Conservation (phyloP, 1,140 invertebrate genomes). For the Papilio dardanus region DNA sequence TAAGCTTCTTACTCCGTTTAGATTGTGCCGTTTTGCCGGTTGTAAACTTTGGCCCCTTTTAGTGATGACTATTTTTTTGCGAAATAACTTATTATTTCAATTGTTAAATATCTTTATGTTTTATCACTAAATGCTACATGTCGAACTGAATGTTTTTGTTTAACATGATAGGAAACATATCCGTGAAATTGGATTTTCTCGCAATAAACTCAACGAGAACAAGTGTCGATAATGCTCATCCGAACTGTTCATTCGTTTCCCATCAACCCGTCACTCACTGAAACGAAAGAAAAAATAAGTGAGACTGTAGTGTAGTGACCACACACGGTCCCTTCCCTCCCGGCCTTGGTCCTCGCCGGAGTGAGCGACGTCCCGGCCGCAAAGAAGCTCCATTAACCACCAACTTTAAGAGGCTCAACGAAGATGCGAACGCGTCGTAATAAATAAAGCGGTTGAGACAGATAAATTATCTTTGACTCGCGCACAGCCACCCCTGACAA, state of each 20-base stretch:
- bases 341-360: conserved; percentile 45
- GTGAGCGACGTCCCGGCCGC: conserved; percentile 70
- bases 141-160: background rate
- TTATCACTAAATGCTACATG: background rate
- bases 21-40: no score
- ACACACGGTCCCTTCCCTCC: conserved; percentile 49
- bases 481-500: conserved; percentile 76
- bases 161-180: background rate
- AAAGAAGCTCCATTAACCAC: conserved; percentile 79
- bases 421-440: conserved; percentile 78
- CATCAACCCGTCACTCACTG: conserved; percentile 59
- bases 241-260: conserved; percentile 52
- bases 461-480: conserved; percentile 82
- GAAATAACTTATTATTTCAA: background rate
- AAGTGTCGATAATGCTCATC: conserved; percentile 45
- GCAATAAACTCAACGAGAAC: conserved; percentile 12
- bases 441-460: conserved; percentile 81
- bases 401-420: conserved; percentile 76
- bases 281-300: conserved; percentile 60
- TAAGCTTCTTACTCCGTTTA: conserved; percentile 8
- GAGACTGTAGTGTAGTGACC: conserved; percentile 51
- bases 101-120: background rate
- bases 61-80: background rate
- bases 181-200: conserved; percentile 20
- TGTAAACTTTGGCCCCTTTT: background rate